A percentile compares a stretch with the other conserved stretches of the same genome.
Evolutionary conservation across 2,888 invertebrate species (phyloP).

Genomic region (Steinernema hermaphroditum): DNA sequence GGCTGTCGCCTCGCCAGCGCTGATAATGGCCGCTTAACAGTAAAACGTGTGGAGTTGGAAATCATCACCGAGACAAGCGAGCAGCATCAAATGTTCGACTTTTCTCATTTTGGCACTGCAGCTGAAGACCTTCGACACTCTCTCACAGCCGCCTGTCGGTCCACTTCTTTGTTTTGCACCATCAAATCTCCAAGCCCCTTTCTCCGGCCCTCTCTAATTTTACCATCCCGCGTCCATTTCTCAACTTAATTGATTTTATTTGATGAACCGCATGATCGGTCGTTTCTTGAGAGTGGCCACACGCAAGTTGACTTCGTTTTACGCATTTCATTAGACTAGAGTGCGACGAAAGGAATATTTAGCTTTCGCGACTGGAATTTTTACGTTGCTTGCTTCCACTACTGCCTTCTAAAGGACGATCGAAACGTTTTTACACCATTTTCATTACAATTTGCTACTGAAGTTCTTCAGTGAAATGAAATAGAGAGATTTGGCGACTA

Average conservation of each 20-base stretch:
- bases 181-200: not conserved
- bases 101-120: not conserved
- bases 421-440: too few relatives aligned
- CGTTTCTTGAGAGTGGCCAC: not conserved
- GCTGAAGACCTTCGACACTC: conserved; percentile 4
- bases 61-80: not conserved
- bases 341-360: not conserved
- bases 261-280: conserved; percentile 20
- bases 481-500: too few relatives aligned
- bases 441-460: too few relatives aligned
- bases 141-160: conserved; percentile 16
- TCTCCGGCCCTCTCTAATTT: not conserved
- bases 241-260: conserved; percentile 22
- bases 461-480: too few relatives aligned
- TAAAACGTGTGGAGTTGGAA: not conserved
- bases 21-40: conserved; percentile 1
- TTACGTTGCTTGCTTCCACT: not conserved
- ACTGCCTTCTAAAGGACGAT: too few relatives aligned
- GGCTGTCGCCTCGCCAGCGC: too few relatives aligned
- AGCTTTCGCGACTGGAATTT: not conserved
- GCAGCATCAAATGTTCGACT: not conserved
- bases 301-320: conserved; percentile 11
- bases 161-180: conserved; percentile 3
- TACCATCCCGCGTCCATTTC: not conserved
- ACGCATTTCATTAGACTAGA: conserved; percentile 5